Evolutionary conservation across 1,140 invertebrate genomes (phyloP).

Genomic region (Drosophila hydei): DNA sequence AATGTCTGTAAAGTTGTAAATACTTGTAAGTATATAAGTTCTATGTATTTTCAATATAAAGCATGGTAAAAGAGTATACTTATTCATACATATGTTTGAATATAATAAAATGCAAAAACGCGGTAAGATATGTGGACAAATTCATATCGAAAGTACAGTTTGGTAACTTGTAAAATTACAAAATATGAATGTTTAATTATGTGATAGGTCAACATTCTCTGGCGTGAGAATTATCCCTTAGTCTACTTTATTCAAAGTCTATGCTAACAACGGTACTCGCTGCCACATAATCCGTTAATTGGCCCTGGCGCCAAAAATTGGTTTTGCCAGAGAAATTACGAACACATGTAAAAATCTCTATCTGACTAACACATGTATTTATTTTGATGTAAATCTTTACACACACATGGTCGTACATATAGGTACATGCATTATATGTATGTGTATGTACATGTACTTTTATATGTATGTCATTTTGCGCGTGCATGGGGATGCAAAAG

Average conservation of each 20-base stretch:
- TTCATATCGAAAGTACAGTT: neutral
- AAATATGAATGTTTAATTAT: neutral
- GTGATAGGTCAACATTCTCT: neutral
- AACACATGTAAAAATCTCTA: conserved; percentile 8
- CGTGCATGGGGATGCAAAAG: conserved; percentile 45
- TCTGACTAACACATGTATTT: conserved; percentile 16
- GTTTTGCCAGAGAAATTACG: conserved; percentile 16
- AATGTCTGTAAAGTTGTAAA: conserved; percentile 34
- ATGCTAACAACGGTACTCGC: conserved; percentile 38
- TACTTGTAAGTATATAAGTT: conserved; percentile 12
- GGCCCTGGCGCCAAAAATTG: conserved; percentile 42
- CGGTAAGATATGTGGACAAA: neutral
- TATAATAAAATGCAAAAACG: neutral
- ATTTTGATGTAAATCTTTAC: conserved; percentile 32
- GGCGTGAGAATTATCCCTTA: neutral
- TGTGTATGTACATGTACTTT: conserved; percentile 2
- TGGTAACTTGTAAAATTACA: too few relatives aligned
- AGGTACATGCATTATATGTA: conserved; percentile 12
- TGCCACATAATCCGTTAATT: conserved; percentile 38
- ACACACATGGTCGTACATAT: conserved; percentile 1
- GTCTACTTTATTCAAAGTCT: conserved; percentile 7
- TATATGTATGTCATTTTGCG: conserved; percentile 28
- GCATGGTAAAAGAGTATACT: neutral
- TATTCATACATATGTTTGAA: neutral
- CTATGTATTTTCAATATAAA: neutral